Conservation (phyloP, 2,797 vertebrate species). For the Ispidina picta region DNA sequence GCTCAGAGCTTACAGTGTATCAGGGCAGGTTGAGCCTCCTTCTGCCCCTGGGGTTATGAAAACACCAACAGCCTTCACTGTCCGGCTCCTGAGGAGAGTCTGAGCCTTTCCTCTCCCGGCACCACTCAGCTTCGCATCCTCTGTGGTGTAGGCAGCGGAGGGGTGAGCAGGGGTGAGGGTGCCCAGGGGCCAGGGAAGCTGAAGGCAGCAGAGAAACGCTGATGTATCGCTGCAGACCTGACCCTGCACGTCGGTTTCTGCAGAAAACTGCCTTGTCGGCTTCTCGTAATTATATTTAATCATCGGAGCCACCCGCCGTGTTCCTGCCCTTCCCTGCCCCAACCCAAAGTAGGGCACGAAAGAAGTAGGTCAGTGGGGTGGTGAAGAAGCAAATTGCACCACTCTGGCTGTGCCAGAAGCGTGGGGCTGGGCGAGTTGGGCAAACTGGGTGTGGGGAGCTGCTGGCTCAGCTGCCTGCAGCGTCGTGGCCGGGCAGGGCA, state of each 20-base stretch:
- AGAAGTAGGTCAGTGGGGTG: conserved; percentile 63
- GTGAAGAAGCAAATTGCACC: neutral
- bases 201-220: neutral
- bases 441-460: neutral
- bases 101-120: neutral
- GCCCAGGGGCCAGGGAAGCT: neutral
- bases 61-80: neutral
- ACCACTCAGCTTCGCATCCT: neutral
- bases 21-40: neutral
- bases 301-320: neutral
- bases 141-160: fast-evolving
- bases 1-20: fast-evolving
- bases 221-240: neutral
- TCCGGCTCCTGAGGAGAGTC: neutral
- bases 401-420: neutral
- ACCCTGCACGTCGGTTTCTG: neutral
- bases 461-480: neutral
- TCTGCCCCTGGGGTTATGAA: neutral
- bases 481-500: fast-evolving
- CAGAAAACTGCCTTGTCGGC: neutral
- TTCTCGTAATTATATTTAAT: conserved; percentile 27
- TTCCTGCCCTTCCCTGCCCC: conserved; percentile 27
- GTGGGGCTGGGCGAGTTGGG: neutral
- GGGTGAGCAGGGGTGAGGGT: neutral
- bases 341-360: neutral